Base-by-base conservation (phyloP, 2,888 invertebrate genomes). In the Sinopyrophorus schimmeli region DNA sequence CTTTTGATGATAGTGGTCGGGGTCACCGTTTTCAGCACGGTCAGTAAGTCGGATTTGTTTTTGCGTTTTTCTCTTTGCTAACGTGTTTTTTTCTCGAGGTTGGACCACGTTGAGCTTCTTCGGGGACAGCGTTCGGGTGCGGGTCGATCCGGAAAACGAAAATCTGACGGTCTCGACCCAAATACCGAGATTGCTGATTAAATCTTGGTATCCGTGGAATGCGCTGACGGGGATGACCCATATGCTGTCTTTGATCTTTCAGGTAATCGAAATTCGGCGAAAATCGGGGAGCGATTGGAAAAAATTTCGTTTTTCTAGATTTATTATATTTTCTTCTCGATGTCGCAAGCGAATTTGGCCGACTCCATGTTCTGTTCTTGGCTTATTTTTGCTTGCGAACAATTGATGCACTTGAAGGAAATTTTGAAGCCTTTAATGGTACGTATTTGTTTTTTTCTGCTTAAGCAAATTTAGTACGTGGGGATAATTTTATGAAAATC, bases 401-500 rank as follows among this genome's bases (percentile, higher is more conserved):
- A 92, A 68, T 74, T 92, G 46, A 87, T 88, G 66, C 91, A 92
- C 69, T 74, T 91, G 23, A 92, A 91, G 67, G 86, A 87, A 31
- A 91, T 91, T 53, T 86, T 92, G 86, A 89, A 89, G 57, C 90
- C 90, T 0, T 73, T 92, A 38, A 91, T 92, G 88, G 73, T 70
- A 62, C 57, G 49, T n/a, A n/a, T n/a, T n/a, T n/a, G n/a, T n/a
- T n/a, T n/a, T n/a, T n/a, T n/a, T n/a, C n/a, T n/a, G n/a, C n/a
- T n/a, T n/a, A n/a, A n/a, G n/a, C n/a, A n/a, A n/a, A n/a, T n/a
- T n/a, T n/a, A n/a, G n/a, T n/a, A n/a, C n/a, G n/a, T n/a, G n/a
- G n/a, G n/a, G n/a, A n/a, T n/a, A n/a, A n/a, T n/a, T n/a, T n/a
- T n/a, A n/a, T n/a, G n/a, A n/a, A n/a, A n/a, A n/a, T n/a, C n/a